Percentiles rank a stretch among this genome's conserved stretches.
Conservation (phyloP, 2,797 vertebrate genomes). For the Anolis apletophallus region DNA sequence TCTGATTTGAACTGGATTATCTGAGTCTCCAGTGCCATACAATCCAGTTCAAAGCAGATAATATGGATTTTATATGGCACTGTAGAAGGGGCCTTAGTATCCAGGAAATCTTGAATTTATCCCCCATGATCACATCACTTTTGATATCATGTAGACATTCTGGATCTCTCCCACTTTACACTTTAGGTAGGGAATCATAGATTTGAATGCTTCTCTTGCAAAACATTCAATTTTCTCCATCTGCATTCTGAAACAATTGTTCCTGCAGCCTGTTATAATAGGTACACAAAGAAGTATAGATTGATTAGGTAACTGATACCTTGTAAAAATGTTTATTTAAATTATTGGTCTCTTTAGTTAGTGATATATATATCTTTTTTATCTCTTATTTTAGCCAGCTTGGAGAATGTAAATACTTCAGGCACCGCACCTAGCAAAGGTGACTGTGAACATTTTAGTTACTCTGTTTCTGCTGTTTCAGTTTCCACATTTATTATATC, state of each 20-base stretch:
- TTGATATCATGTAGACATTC: not conserved
- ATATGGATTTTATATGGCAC: no score
- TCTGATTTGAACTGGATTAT: no score
- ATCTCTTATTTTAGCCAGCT: slow-evolving; percentile 58
- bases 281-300: not conserved
- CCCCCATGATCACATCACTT: not conserved
- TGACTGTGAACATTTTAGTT: slow-evolving; percentile 50
- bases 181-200: not conserved
- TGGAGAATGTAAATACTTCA: slow-evolving; percentile 52
- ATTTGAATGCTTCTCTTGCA: not conserved
- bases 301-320: not conserved
- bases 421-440: slow-evolving; percentile 60
- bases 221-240: not conserved
- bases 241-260: not conserved
- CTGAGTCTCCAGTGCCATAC: no score
- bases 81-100: not conserved
- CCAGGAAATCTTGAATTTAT: not conserved
- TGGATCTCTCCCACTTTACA: not conserved
- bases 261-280: not conserved
- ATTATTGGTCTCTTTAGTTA: slow-evolving; percentile 34
- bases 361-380: slow-evolving; percentile 52
- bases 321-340: slow-evolving; percentile 12
- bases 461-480: slow-evolving; percentile 35
- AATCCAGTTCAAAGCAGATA: no score
- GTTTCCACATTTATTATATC: slow-evolving; percentile 25